phyloP scores from a whole-genome alignment of 64 coral and sea anemone species.

The Montipora cactus region DNA sequence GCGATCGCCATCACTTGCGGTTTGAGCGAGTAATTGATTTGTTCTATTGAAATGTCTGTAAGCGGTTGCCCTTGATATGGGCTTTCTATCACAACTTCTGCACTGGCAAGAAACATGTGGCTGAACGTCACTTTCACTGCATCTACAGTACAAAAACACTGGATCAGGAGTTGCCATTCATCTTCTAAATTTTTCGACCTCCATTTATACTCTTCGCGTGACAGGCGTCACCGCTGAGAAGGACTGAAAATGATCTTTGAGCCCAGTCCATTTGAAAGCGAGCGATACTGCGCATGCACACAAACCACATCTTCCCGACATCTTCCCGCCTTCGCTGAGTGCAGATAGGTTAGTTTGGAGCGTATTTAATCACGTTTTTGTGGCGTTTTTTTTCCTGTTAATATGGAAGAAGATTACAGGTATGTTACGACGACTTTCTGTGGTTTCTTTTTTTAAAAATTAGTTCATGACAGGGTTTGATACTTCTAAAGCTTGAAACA shows the following conservation, averaged over 20 bases:
- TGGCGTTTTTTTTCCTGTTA: not conserved
- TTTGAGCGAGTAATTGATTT: not conserved
- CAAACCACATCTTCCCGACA: not conserved
- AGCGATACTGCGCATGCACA: not conserved
- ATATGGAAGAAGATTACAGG: not conserved
- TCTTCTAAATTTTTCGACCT: too few species aligned
- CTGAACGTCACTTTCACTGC: not conserved
- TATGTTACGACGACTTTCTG: not conserved
- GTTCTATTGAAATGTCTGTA: conserved; percentile 17
- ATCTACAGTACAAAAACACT: not conserved
- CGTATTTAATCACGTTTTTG: not conserved
- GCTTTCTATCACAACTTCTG: not conserved
- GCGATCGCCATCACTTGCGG: not conserved
- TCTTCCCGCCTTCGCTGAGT: not conserved
- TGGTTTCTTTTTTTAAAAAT: too few species aligned
- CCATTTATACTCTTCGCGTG: too few species aligned
- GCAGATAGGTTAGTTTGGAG: not conserved
- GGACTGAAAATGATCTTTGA: not conserved
- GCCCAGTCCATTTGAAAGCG: not conserved
- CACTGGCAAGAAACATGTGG: not conserved
- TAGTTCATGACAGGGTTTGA: not conserved
- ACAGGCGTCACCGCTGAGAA: not conserved
- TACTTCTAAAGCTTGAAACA: not conserved
- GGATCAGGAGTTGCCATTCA: not conserved
- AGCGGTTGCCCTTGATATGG: not conserved